Percentiles rank a stretch among this genome's conserved stretches.
phyloP scores from a whole-genome alignment of 2,888 invertebrate genomes.

The Caradrina kadenii region DNA sequence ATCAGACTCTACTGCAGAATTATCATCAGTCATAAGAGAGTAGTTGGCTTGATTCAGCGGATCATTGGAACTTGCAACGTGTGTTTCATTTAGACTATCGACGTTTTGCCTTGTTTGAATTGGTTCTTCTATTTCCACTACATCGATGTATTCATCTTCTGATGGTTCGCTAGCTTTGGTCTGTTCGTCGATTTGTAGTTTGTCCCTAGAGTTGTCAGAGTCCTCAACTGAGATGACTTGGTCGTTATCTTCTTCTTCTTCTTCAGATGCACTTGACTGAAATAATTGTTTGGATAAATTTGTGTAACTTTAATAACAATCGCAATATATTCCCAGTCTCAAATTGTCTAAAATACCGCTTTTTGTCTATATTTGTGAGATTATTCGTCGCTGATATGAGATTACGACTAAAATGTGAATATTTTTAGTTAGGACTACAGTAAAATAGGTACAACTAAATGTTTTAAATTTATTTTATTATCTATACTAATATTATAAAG shows the following conservation, averaged over 20 bases:
- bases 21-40: slow-evolving; percentile 85
- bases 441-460: too few species aligned
- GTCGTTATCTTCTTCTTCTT: slow-evolving; percentile 64
- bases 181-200: slow-evolving; percentile 68
- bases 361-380: too few species aligned
- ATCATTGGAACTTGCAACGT: slow-evolving; percentile 63
- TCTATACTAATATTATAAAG: too few species aligned
- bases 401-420: too few species aligned
- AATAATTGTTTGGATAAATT: slow-evolving; percentile 8
- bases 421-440: too few species aligned
- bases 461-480: too few species aligned
- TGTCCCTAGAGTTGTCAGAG: slow-evolving; percentile 67
- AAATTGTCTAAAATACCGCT: too few species aligned
- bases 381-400: too few species aligned
- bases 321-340: background rate
- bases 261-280: slow-evolving; percentile 49
- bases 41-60: slow-evolving; percentile 76
- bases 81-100: slow-evolving; percentile 30
- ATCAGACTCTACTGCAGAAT: slow-evolving; percentile 75
- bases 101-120: slow-evolving; percentile 23
- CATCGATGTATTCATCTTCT: slow-evolving; percentile 40
- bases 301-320: too few species aligned
- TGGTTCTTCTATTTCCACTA: slow-evolving; percentile 37
- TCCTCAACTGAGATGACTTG: slow-evolving; percentile 79
- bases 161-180: slow-evolving; percentile 29